phyloP scores from a whole-genome alignment of 1,140 invertebrate species.

The Drosophila mayri region DNA sequence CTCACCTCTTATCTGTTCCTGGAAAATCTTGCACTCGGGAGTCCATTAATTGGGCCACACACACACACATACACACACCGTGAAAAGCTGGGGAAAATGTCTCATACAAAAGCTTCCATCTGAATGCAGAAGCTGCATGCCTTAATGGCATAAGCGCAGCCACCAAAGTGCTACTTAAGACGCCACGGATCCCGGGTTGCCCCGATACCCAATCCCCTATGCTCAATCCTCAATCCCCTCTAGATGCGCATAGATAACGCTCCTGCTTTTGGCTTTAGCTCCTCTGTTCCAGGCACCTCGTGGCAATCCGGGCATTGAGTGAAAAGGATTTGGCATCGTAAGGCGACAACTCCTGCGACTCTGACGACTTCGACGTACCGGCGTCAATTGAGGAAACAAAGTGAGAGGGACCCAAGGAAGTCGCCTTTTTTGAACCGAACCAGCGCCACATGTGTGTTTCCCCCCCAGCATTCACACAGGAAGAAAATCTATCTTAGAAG shows the following conservation, averaged over 20 bases:
- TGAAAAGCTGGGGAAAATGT: conserved; percentile 15
- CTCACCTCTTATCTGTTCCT: conserved; percentile 29
- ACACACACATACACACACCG: conserved; percentile 9
- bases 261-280: neutral
- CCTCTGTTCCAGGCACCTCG: conserved; percentile 10
- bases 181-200: conserved; percentile 20
- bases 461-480: neutral
- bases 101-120: conserved; percentile 58
- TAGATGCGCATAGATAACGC: conserved; percentile 70
- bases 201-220: neutral
- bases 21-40: conserved; percentile 41
- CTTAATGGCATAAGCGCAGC: conserved; percentile 74
- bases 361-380: conserved; percentile 38
- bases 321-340: conserved; percentile 67
- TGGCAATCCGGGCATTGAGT: conserved; percentile 54
- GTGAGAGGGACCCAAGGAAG: conserved; percentile 25
- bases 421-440: conserved; percentile 21
- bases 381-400: conserved; percentile 55
- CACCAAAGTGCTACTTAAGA: conserved; percentile 73
- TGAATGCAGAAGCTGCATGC: conserved; percentile 62
- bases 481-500: neutral
- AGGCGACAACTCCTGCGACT: conserved; percentile 29
- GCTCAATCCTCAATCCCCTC: conserved; percentile 7
- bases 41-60: conserved; percentile 55
- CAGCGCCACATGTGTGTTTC: conserved; percentile 25